Conservation (phyloP, 2,888 invertebrate species). For the Germaria angustata region DNA sequence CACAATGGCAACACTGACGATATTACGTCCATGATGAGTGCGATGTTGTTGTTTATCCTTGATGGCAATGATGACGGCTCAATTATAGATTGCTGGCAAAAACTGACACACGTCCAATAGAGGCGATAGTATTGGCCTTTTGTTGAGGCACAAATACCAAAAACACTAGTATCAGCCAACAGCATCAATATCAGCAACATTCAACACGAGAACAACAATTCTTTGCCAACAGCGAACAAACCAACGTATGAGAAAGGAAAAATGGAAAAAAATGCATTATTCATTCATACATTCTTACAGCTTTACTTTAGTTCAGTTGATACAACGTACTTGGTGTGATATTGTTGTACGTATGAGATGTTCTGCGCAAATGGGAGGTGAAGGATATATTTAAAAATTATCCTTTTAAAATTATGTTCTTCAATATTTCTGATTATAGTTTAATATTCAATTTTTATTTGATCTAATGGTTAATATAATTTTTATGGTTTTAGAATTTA, state of each 20-base stretch:
- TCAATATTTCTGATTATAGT: too few species aligned
- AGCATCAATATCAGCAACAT: slow-evolving; percentile 33
- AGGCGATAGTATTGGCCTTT: slow-evolving; percentile 4
- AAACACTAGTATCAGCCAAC: slow-evolving; percentile 11
- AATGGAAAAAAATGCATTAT: slow-evolving; percentile 13
- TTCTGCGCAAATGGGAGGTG: background rate
- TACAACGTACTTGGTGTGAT: background rate
- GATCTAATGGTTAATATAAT: too few species aligned
- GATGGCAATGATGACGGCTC: slow-evolving; percentile 15
- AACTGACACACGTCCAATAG: background rate
- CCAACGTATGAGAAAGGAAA: background rate
- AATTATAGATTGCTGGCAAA: slow-evolving; percentile 15
- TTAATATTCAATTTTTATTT: too few species aligned
- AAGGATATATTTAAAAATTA: too few species aligned
- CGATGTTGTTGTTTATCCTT: background rate
- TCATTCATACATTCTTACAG: background rate
- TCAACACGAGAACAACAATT: slow-evolving; percentile 54
- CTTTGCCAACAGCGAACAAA: background rate
- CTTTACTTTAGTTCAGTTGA: background rate
- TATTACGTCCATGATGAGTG: background rate
- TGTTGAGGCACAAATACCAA: slow-evolving; percentile 37
- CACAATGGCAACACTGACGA: background rate
- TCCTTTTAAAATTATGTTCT: too few species aligned
- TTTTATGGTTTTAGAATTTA: too few species aligned
- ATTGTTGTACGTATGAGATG: slow-evolving; percentile 20